These are phyloP conservation scores for Limnephilus marmoratus DNA, from an alignment of 2,888 invertebrate genomes.

Conservation along the genomic window DNA sequence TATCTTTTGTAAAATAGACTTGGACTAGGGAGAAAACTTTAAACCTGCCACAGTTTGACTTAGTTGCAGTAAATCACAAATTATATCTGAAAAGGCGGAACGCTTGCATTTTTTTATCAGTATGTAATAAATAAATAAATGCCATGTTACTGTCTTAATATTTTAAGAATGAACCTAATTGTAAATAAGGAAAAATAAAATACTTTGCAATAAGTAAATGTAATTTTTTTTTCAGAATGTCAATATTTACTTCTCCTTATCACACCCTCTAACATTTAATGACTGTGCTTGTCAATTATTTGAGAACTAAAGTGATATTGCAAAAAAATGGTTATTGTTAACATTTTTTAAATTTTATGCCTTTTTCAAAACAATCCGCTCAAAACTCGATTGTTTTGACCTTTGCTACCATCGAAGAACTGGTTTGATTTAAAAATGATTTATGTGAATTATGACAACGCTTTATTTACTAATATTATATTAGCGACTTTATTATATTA, in stretches of 20 bases:
- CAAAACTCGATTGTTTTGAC: neutral
- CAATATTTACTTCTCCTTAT: neutral
- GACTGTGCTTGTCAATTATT: neutral
- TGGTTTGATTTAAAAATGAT: too few species aligned
- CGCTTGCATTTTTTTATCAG: neutral
- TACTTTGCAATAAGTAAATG: neutral
- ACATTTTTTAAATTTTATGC: neutral
- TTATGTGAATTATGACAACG: too few species aligned
- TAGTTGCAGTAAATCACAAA: neutral
- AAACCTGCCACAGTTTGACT: neutral
- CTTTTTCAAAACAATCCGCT: neutral
- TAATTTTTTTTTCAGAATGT: neutral
- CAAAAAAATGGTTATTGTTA: neutral
- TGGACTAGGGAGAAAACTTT: neutral
- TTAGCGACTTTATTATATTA: neutral
- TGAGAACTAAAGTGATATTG: neutral
- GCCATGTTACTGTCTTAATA: neutral
- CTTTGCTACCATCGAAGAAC: neutral
- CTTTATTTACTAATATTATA: neutral
- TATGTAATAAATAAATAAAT: neutral
- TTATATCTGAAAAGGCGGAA: neutral
- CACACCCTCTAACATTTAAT: neutral
- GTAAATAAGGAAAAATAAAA: neutral
- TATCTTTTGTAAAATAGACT: neutral
- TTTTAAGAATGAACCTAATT: neutral